Evolutionary conservation across 2,797 vertebrate genomes (phyloP).

Genomic region (Leuciscus waleckii): DNA sequence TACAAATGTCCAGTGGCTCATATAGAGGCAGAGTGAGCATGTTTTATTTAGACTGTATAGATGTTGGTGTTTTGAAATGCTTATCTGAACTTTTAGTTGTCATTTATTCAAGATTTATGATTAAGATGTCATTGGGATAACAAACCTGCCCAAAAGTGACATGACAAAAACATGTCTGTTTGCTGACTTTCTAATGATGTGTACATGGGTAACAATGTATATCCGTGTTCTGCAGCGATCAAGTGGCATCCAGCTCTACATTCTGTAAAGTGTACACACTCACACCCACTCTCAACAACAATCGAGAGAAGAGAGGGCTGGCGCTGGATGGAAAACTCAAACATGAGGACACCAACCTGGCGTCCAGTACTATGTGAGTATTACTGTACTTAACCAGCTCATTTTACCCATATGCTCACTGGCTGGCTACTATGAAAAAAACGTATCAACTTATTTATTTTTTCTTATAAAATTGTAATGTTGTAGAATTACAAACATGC

Average conservation of each 20-base stretch:
- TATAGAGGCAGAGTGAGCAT: constrained; percentile 92
- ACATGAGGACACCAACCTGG: constrained; percentile 97
- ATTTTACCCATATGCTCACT: neutral
- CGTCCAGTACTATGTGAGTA: constrained; percentile 92
- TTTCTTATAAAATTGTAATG: neutral
- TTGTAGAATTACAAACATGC: neutral
- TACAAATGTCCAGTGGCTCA: constrained; percentile 96
- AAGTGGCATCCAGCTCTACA: constrained; percentile 93
- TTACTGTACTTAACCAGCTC: neutral
- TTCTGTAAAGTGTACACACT: constrained; percentile 98
- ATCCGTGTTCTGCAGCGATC: constrained; percentile 78
- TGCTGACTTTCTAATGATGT: neutral
- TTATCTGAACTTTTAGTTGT: neutral
- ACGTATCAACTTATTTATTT: neutral
- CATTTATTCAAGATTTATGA: neutral
- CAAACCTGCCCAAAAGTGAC: neutral
- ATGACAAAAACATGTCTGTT: neutral
- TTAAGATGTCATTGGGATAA: neutral
- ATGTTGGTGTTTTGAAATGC: neutral
- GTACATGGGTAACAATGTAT: neutral
- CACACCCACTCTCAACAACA: constrained; percentile 94
- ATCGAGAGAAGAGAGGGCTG: constrained; percentile 93
- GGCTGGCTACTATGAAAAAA: no score
- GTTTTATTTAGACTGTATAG: neutral
- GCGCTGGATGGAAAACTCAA: constrained; percentile 96